These are phyloP conservation scores for Toxonevra muliebris DNA, from an alignment of 2,888 invertebrate genomes.

Conservation along the genomic window DNA sequence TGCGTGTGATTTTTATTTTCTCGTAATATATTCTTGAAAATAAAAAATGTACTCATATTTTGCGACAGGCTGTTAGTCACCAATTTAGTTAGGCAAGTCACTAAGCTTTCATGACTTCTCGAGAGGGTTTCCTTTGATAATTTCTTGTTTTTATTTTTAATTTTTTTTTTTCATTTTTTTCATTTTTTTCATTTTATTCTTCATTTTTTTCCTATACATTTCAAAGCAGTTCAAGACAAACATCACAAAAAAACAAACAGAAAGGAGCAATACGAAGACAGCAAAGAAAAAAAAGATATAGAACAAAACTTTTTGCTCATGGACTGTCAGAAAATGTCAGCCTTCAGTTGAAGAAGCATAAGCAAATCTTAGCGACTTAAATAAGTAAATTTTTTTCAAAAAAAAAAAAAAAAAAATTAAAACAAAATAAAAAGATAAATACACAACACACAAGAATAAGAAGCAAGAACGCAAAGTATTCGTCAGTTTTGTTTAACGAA, in stretches of 20 bases:
- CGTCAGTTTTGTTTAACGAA: constrained; percentile 44
- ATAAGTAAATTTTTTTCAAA: constrained; percentile 32
- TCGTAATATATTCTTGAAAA: background rate
- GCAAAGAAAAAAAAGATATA: constrained; percentile 46
- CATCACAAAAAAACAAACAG: background rate
- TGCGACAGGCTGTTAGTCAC: constrained; percentile 58
- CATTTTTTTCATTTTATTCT: constrained; percentile 34
- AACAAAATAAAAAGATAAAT: constrained; percentile 23
- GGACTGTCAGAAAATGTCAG: constrained; percentile 60
- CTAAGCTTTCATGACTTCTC: constrained; percentile 34
- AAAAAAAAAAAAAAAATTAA: constrained; percentile 15
- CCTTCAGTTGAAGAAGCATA: constrained; percentile 46
- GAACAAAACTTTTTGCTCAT: constrained; percentile 52
- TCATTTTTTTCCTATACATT: constrained; percentile 13
- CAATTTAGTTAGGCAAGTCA: constrained; percentile 44
- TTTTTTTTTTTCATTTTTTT: constrained; percentile 23
- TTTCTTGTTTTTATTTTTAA: constrained; percentile 23
- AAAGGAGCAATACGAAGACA: constrained; percentile 26
- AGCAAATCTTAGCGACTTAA: constrained; percentile 33
- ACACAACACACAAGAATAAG: constrained; percentile 24
- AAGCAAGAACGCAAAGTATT: constrained; percentile 37
- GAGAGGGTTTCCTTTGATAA: constrained; percentile 31
- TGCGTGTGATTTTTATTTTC: constrained; percentile 1
- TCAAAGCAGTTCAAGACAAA: constrained; percentile 6
- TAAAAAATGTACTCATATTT: constrained; percentile 4